Percentiles rank a stretch among this genome's conserved stretches.
Conservation (phyloP, 64 coral and sea anemone genomes). For the Exaiptasia diaphana region DNA sequence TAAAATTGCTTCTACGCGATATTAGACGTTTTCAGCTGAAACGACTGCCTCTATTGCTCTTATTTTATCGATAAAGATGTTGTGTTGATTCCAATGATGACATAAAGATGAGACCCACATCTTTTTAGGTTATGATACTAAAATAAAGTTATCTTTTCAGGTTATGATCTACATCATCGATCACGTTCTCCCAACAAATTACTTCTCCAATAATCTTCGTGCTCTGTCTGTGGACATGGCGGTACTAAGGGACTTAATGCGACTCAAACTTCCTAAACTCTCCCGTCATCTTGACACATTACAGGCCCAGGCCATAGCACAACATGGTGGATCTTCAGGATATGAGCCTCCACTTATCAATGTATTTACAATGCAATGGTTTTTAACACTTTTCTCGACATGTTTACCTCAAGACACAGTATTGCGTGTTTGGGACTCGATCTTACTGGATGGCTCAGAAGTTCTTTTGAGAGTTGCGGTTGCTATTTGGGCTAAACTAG, state of each 20-base stretch:
- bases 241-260: constrained; percentile 86
- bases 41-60: too few species aligned
- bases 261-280: constrained; percentile 64
- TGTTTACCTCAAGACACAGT: constrained; percentile 92
- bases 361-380: constrained; percentile 99
- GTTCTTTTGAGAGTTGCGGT: constrained; percentile 87
- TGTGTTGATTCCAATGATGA: too few species aligned
- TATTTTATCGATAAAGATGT: too few species aligned
- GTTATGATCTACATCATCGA: constrained; percentile 99
- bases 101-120: too few species aligned
- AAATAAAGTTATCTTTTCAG: too few species aligned
- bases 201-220: constrained; percentile 96
- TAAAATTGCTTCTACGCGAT: too few species aligned
- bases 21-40: too few species aligned
- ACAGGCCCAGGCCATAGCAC: constrained; percentile 77
- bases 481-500: constrained; percentile 93
- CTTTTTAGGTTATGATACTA: too few species aligned
- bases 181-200: constrained; percentile 85
- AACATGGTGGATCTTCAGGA: constrained; percentile 60
- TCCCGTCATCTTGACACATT: constrained; percentile 81
- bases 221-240: constrained; percentile 96
- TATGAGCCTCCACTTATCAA: constrained; percentile 96
- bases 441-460: constrained; percentile 92
- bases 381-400: constrained; percentile 91
- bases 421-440: constrained; percentile 94